These are phyloP conservation scores for Nemotelus nigrinus DNA, from an alignment of 2,888 invertebrate species.

Conservation along the genomic window DNA sequence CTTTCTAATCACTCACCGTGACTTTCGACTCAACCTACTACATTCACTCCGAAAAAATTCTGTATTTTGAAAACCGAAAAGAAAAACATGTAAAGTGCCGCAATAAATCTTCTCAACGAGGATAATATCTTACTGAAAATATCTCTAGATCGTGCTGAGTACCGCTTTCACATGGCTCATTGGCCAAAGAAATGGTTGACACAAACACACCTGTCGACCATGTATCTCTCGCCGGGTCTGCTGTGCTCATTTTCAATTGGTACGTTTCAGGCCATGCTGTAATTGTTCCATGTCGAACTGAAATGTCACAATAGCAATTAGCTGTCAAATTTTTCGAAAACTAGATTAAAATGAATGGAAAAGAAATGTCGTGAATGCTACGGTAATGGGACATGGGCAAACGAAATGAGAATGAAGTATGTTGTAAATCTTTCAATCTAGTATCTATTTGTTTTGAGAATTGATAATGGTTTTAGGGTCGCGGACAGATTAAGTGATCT, in stretches of 20 bases:
- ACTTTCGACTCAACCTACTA: too few relatives aligned
- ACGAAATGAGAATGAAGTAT: not conserved
- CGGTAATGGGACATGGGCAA: not conserved
- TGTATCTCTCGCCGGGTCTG: slow-evolving; percentile 12
- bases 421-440: slow-evolving; percentile 33
- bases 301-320: slow-evolving; percentile 22
- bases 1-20: too few relatives aligned
- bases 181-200: not conserved
- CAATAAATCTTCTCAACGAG: too few relatives aligned
- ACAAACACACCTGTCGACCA: slow-evolving; percentile 27
- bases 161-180: too few relatives aligned
- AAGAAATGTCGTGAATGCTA: not conserved
- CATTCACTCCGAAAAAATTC: too few relatives aligned
- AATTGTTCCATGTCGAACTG: not conserved
- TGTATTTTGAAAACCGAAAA: too few relatives aligned
- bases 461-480: slow-evolving; percentile 42
- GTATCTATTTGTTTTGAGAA: slow-evolving; percentile 24
- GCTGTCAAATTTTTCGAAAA: slow-evolving; percentile 6
- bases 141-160: too few relatives aligned
- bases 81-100: too few relatives aligned
- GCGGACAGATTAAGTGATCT: slow-evolving; percentile 47
- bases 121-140: too few relatives aligned
- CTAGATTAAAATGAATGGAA: not conserved
- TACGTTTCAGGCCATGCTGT: not conserved
- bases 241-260: not conserved